Evolutionary conservation across 2,113 vertebrate genomes (phyloP).

Genomic region (Paracanthobrama guichenoti): DNA sequence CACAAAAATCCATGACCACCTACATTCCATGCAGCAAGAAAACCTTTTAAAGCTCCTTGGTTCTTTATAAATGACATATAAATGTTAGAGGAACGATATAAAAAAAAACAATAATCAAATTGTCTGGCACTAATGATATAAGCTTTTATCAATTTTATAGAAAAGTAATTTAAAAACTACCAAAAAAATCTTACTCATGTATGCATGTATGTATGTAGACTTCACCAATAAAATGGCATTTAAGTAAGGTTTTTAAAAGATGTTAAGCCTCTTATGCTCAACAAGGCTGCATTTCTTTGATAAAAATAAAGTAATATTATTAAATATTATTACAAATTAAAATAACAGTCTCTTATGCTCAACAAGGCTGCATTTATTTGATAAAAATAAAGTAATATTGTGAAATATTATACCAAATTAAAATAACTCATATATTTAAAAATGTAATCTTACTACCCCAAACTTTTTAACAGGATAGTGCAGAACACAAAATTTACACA

Average conservation of each 20-base stretch:
- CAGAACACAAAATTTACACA: not conserved
- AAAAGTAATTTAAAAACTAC: not conserved
- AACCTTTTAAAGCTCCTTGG: not conserved
- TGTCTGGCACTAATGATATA: not conserved
- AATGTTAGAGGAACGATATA: not conserved
- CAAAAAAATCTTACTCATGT: not conserved
- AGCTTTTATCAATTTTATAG: not conserved
- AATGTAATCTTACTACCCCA: not conserved
- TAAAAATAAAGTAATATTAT: no score
- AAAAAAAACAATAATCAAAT: not conserved
- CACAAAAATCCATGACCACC: not conserved
- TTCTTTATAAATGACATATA: not conserved
- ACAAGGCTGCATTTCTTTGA: no score
- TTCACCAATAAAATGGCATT: not conserved
- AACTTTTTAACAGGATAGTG: not conserved
- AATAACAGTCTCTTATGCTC: no score
- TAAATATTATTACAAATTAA: no score
- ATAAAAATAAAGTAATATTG: no score
- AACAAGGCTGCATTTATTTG: no score
- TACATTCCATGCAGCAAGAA: not conserved
- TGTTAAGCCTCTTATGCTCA: no score
- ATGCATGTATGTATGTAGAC: not conserved
- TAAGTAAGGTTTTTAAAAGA: no score
- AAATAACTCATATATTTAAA: no score
- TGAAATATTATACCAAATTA: no score